These are phyloP conservation scores for Rhegmatorhina hoffmannsi DNA, from an alignment of 2,113 vertebrate species.

Conservation along the genomic window DNA sequence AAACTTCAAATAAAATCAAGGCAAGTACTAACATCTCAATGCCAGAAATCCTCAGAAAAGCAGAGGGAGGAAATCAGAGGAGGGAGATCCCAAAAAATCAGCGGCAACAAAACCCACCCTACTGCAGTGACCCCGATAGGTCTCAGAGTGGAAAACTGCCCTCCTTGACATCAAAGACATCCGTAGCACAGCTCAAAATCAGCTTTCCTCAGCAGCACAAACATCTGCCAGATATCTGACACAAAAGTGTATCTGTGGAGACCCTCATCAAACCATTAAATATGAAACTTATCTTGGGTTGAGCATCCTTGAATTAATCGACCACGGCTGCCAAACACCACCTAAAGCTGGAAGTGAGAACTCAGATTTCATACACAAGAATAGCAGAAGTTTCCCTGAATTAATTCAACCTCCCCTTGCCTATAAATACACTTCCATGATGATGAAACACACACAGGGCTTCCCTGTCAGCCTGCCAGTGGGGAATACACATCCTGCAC, in stretches of 20 bases:
- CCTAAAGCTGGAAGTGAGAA: neutral
- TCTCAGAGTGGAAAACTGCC: neutral
- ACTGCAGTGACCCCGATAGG: neutral
- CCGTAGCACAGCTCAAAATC: neutral
- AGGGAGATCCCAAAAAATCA: slow-evolving; percentile 27
- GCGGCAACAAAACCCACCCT: neutral
- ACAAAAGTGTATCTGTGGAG: neutral
- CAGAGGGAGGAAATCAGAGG: neutral
- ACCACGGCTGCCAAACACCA: neutral
- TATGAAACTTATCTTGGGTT: neutral
- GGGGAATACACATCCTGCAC: neutral
- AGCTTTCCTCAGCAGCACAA: neutral
- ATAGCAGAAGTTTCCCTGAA: neutral
- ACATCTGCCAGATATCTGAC: neutral
- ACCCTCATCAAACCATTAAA: neutral
- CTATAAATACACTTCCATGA: neutral
- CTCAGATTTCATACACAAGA: accelerated
- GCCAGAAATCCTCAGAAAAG: neutral
- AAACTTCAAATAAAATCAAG: neutral
- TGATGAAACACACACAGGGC: neutral
- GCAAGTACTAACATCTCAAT: neutral
- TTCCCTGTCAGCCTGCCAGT: neutral
- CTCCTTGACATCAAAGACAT: slow-evolving; percentile 9
- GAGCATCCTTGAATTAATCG: neutral
- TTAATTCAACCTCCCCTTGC: neutral